These are phyloP conservation scores for Andrena marginata DNA, from an alignment of 2,888 invertebrate species.

Conservation along the genomic window DNA sequence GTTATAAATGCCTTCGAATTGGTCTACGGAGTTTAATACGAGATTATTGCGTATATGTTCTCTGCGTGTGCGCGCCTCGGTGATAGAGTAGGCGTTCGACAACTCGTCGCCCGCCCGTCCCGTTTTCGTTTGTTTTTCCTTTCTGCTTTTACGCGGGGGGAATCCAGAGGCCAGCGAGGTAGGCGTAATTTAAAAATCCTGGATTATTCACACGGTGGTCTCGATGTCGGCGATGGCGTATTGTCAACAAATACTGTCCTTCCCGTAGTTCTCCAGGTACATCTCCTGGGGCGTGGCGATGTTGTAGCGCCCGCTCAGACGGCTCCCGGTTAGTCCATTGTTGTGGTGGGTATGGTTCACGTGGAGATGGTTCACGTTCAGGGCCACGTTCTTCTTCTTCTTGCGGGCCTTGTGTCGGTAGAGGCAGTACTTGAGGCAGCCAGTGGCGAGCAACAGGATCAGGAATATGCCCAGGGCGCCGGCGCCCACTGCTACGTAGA, in stretches of 20 bases:
- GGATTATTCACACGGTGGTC: constrained; percentile 83
- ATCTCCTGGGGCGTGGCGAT: constrained; percentile 79
- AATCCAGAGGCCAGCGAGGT: constrained; percentile 69
- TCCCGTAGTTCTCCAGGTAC: constrained; percentile 86
- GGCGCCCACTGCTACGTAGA: constrained; percentile 89
- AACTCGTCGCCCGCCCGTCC: constrained; percentile 12
- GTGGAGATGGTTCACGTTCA: constrained; percentile 86
- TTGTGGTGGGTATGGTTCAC: constrained; percentile 88
- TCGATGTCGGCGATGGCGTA: constrained; percentile 84
- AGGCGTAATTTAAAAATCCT: constrained; percentile 70
- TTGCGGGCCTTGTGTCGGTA: constrained; percentile 87
- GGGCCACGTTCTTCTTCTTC: constrained; percentile 87
- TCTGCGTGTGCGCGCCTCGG: constrained; percentile 32
- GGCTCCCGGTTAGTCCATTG: constrained; percentile 86
- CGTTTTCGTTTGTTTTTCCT: constrained; percentile 3
- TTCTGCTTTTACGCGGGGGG: constrained; percentile 9
- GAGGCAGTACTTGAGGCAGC: constrained; percentile 87
- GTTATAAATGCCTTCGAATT: constrained; percentile 60
- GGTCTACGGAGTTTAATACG: constrained; percentile 68
- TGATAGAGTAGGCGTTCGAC: constrained; percentile 24
- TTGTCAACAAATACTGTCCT: constrained; percentile 92
- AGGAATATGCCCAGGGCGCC: constrained; percentile 88
- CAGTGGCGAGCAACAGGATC: constrained; percentile 87
- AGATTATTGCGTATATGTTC: constrained; percentile 59
- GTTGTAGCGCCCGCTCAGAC: constrained; percentile 78